Percentiles rank a stretch among this genome's conserved stretches.
These are phyloP conservation scores for Cherax destructor DNA, from an alignment of 1,140 invertebrate genomes.

Conservation along the genomic window DNA sequence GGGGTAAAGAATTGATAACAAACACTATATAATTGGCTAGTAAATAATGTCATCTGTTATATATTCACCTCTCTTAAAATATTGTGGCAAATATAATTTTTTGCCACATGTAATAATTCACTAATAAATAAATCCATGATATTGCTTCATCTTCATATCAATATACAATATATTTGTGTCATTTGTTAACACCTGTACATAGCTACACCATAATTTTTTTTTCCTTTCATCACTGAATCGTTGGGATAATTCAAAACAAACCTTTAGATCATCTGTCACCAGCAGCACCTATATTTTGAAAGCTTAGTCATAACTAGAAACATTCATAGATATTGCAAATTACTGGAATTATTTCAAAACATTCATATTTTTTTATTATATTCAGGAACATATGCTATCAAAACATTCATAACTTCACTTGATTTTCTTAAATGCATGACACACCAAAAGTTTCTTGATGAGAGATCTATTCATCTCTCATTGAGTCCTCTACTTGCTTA, in stretches of 20 bases:
- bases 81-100: not conserved
- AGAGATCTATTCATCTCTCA: not conserved
- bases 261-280: not conserved
- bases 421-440: not conserved
- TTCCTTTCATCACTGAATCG: not conserved
- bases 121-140: not conserved
- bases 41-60: not conserved
- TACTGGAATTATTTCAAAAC: not conserved
- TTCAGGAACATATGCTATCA: not conserved
- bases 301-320: not conserved
- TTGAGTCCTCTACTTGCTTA: not conserved
- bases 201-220: constrained; percentile 6
- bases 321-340: not conserved
- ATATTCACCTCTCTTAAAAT: not conserved
- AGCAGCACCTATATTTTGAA: not conserved
- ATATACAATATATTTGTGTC: not conserved
- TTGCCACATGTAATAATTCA: not conserved
- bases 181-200: not conserved
- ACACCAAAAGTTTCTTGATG: not conserved
- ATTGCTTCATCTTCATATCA: not conserved
- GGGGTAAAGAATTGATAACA: no score
- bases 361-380: not conserved
- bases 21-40: not conserved
- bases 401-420: constrained; percentile 2
- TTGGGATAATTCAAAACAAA: not conserved